Evolutionary conservation across 2,113 vertebrate species (phyloP), one percentile per base, ranked within the genome.

Genomic region (Otolemur garnettii): DNA sequence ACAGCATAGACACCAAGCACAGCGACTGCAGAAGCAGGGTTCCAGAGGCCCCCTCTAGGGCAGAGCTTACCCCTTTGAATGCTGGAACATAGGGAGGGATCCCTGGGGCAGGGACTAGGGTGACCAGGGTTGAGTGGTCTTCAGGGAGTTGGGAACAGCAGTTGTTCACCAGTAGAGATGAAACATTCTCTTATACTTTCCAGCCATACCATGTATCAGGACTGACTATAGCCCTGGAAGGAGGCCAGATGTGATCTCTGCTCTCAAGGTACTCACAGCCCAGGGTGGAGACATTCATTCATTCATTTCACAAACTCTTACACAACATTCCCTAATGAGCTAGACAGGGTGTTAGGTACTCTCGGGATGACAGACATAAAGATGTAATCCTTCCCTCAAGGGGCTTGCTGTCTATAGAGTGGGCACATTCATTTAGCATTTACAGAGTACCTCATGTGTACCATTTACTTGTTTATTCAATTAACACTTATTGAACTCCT

Each of bases 401-500:
- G 30, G 55, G 79, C 22, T 53, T 22, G 13, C 35, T 33, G 22
- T 59, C 28, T 38, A 78, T 80, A 69, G 59, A 10, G 53, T 13
- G 13, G 19, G 18, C 28, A 33, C n/a, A 18, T 30, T 57, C 60
- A 18, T 1, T 1, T 74, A 59, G 86, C 74, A 59, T 14, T 50
- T 78, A 15, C 19, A 19, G 19, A 19, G 19, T 19, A 18, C 24
- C 55, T 50, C 14, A 8, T 10, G n/a, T 53, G 30, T 45, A 13
- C 72, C 15, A 7, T 2, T 19, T 33, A 24, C 64, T 57, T 50
- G 28, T 30, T 72, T 64, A 13, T 55, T 33, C 30, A 45, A 3
- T 7, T 6, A 30, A 10, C 38, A 9, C 5, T 17, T 26, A 33
- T 0, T 2, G 30, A 57, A 7, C 13, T 26, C 19, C 53, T 30